Percentiles rank a stretch among this genome's conserved stretches.
phyloP scores from a whole-genome alignment of 2,888 invertebrate species.

The Bombylius discolor region DNA sequence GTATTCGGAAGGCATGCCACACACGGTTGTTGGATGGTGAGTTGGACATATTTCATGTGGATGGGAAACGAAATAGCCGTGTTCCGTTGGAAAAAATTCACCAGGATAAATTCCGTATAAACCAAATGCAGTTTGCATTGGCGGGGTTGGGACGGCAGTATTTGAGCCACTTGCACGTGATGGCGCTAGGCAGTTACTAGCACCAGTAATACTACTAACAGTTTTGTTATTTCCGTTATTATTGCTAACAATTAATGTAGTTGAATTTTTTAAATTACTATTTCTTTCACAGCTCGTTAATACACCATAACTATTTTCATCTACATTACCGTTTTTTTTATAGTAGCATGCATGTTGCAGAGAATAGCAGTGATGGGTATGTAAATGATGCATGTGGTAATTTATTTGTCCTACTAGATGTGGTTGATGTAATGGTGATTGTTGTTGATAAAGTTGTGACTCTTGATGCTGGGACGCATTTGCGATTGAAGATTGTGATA shows the following conservation, averaged over 20 bases:
- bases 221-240: not conserved
- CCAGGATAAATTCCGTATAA: conserved; percentile 34
- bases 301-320: not conserved
- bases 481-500: not conserved
- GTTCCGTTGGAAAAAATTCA: conserved; percentile 34
- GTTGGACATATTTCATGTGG: conserved; percentile 44
- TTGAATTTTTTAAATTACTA: not conserved
- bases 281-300: conserved; percentile 12
- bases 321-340: conserved; percentile 1
- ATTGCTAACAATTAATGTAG: not conserved
- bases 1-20: conserved; percentile 60
- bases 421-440: not conserved
- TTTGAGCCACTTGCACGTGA: conserved; percentile 13
- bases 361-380: conserved; percentile 13
- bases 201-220: not conserved
- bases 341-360: conserved; percentile 3
- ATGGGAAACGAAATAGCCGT: conserved; percentile 32
- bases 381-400: conserved; percentile 12
- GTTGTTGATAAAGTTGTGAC: conserved; percentile 1
- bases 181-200: not conserved
- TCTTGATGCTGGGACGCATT: not conserved
- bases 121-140: conserved; percentile 25
- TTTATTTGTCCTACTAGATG: conserved; percentile 14
- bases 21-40: conserved; percentile 54
- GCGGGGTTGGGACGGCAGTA: conserved; percentile 17